Evolutionary conservation across 1,140 invertebrate species (phyloP), one percentile per base, ranked within the genome.

Genomic region (Riptortus pedestris): DNA sequence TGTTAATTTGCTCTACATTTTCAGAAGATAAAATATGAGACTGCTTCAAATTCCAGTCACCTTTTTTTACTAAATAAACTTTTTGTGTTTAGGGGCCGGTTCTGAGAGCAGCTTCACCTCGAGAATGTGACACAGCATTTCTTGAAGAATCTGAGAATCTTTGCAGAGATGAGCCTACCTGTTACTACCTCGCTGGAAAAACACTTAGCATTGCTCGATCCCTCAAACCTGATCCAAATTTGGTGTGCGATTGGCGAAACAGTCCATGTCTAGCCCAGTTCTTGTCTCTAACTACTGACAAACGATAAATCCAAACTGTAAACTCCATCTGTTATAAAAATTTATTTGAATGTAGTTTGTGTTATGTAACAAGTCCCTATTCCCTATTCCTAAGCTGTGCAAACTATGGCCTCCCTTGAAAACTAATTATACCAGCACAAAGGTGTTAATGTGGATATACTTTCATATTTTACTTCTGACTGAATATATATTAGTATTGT

Each of bases 71-170:
- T 24, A 7, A 61, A 22, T 38, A 45, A 47, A 38, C 11, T 22
- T 14, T 26, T 62, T 62, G 27, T 31, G 27, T 9, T 29, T 28
- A 62, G 60, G 60, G 60, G 16, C 20, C 47, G 14, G 60, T 20
- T n/a, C 24, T 62, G 33, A 60, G 59, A 62, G 47, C 47, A 3
- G 38, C 47, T 28, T 62, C 60, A 33, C 52, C 48, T 20, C 18
- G 52, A 9, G 33, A 38, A 22, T 68, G 67, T 51, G 64, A 68
- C 63, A 28, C 47, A 16, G 63, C 65, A 11, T 68, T 66, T 31
- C 31, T 65, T 12, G 14, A 51, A 2, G 65, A 68, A 31, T 26
- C 60, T 7, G 51, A 52, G 14, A 28, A 22, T 29, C 4, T 62
- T 16, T 68, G 67, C 58, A 31, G 62, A 11, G 67, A 61, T 18